Evolutionary conservation across 2,888 invertebrate species (phyloP), one percentile per base, ranked within the genome.

Genomic region (Bellardia bayeri): DNA sequence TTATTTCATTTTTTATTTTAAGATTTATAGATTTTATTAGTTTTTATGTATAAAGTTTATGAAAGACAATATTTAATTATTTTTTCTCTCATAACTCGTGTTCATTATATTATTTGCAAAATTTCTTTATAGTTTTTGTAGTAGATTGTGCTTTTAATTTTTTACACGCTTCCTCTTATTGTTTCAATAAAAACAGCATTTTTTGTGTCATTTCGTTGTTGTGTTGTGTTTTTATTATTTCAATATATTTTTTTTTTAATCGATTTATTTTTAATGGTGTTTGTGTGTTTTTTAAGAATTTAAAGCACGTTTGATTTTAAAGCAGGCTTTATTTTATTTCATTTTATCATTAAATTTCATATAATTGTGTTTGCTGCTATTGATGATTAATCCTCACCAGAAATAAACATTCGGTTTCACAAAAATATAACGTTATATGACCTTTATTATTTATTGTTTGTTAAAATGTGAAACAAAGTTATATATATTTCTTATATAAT

Each of bases 371-470:
- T 42, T 71, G 72, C 76, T 66, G 49, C 63, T 69, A n/a, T 45
- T 78, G 76, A 78, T 86, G 80, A 86, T 80, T 82, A 88, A 78
- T 83, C 37, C 76, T 33, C 30, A 80, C 58, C 66, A 80, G 69
- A 83, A 86, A 71, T 63, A 58, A 85, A 74, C 40, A 33, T 14
- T 63, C 13, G 13, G 2, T 68, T 76, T 54, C 9, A 6, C n/a
- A 5, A 66, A 71, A 54, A 33, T 74, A 45, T 61, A 88, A 83
- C 86, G 86, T 86, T 88, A 86, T 83, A 51, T 83, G 88, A 88
- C 88, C 88, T 88, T 88, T 86, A 86, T 76, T 76, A 81, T 68
- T 79, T 82, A 45, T 81, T 82, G n/a, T 74, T 63, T 64, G 16
- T 56, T 63, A 42, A 42, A 42, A 42, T 63, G 61, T 72, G 51